These are phyloP conservation scores for Phasia obesa DNA, from an alignment of 2,888 invertebrate species.

Conservation along the genomic window DNA sequence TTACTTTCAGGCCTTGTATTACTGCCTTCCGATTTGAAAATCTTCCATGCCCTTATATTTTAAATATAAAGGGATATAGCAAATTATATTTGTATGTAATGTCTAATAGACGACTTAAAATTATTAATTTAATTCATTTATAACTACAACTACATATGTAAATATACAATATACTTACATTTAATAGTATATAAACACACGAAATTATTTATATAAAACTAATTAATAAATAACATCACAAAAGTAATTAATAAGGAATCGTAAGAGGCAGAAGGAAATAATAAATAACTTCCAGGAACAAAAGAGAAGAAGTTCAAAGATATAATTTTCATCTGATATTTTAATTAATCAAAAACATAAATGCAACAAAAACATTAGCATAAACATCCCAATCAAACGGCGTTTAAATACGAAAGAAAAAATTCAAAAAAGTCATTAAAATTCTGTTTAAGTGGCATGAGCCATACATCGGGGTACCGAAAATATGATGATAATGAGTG, in stretches of 20 bases:
- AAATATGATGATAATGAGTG: constrained; percentile 83
- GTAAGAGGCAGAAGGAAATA: constrained; percentile 13
- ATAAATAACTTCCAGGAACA: background rate
- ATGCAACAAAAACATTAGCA: no score
- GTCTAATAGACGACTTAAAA: constrained; percentile 58
- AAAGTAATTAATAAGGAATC: constrained; percentile 34
- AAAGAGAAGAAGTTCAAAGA: background rate
- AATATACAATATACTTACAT: constrained; percentile 54
- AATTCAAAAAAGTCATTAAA: constrained; percentile 52
- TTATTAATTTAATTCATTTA: constrained; percentile 60
- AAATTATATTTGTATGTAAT: constrained; percentile 75
- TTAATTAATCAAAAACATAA: no score
- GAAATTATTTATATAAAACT: constrained; percentile 35
- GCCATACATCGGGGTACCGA: constrained; percentile 81
- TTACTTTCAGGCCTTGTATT: constrained; percentile 82
- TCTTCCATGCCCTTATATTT: constrained; percentile 81
- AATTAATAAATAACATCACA: constrained; percentile 44
- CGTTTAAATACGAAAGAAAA: background rate
- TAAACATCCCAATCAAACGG: no score
- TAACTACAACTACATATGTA: constrained; percentile 43
- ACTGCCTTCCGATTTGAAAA: constrained; percentile 82
- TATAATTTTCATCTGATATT: constrained; percentile 13
- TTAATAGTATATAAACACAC: constrained; percentile 45
- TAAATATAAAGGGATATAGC: constrained; percentile 79
- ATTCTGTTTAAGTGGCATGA: constrained; percentile 81